A percentile compares a stretch with the other conserved stretches of the same genome.
Evolutionary conservation across 1,140 invertebrate genomes (phyloP).

Genomic region (Mylabris phalerata): DNA sequence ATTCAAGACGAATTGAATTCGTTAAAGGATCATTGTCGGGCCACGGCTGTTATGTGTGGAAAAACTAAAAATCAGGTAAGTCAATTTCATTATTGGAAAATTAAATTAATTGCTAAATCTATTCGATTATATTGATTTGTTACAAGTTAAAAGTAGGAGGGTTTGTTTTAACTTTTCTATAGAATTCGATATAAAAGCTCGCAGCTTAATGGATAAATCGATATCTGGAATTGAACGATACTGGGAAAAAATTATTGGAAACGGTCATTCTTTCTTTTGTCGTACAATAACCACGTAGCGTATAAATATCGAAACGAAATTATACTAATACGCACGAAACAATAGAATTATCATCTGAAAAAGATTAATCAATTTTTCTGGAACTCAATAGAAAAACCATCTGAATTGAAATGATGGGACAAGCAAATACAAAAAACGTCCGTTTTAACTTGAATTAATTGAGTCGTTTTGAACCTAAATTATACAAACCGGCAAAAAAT

Average conservation of each 20-base stretch:
- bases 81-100: not conserved
- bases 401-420: not conserved
- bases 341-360: too few relatives aligned
- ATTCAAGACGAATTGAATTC: constrained; percentile 34
- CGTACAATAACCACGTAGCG: not conserved
- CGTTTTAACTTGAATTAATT: too few relatives aligned
- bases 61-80: constrained; percentile 40
- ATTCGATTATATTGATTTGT: too few relatives aligned
- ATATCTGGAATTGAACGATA: not conserved
- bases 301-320: too few relatives aligned
- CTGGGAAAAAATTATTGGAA: not conserved
- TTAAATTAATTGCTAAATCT: not conserved
- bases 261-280: not conserved
- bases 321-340: too few relatives aligned
- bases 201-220: not conserved
- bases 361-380: too few relatives aligned
- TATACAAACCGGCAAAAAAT: too few relatives aligned
- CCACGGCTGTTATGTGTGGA: constrained; percentile 33
- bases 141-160: too few relatives aligned
- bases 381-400: too few relatives aligned
- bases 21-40: constrained; percentile 32
- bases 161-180: too few relatives aligned
- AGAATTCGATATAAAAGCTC: too few relatives aligned
- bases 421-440: constrained; percentile 2
- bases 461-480: too few relatives aligned